A percentile compares a stretch with the other conserved stretches of the same genome.
Conservation (phyloP, 2,113 vertebrate genomes). For the Aspidoscelis tigris region DNA sequence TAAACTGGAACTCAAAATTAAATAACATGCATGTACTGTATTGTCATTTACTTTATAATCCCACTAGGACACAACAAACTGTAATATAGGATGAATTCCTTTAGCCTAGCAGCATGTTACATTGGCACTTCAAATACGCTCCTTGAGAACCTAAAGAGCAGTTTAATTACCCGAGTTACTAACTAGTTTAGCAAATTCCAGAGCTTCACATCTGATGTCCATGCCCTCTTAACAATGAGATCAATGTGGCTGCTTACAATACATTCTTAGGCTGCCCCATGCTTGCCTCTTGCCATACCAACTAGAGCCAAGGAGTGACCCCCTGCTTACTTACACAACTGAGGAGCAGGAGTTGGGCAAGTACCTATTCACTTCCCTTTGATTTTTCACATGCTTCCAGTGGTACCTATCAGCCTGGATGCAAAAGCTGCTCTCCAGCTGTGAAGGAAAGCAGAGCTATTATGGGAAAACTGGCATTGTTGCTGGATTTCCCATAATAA, state of each 20-base stretch:
- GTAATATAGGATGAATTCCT: not conserved
- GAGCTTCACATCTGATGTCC: not conserved
- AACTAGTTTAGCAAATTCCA: not conserved
- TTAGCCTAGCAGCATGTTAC: not conserved
- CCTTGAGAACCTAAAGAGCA: not conserved
- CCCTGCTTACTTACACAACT: too few species aligned
- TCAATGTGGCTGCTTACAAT: not conserved
- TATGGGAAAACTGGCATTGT: too few species aligned
- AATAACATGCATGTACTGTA: not conserved
- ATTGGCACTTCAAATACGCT: too few species aligned
- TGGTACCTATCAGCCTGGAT: too few species aligned
- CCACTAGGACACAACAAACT: not conserved
- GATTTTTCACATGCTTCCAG: too few species aligned
- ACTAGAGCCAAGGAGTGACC: too few species aligned
- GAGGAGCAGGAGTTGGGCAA: too few species aligned
- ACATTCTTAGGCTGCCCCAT: not conserved
- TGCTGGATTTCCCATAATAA: too few species aligned
- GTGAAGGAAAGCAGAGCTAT: too few species aligned
- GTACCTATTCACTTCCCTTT: too few species aligned
- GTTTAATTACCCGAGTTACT: not conserved
- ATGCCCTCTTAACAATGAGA: not conserved
- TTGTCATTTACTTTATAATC: not conserved
- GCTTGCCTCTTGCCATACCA: too few species aligned
- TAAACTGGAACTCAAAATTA: slow-evolving; percentile 8
- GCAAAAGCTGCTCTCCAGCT: too few species aligned